Evolutionary conservation across 2,113 vertebrate species (phyloP).

Genomic region (Apistogramma diplotaenia): DNA sequence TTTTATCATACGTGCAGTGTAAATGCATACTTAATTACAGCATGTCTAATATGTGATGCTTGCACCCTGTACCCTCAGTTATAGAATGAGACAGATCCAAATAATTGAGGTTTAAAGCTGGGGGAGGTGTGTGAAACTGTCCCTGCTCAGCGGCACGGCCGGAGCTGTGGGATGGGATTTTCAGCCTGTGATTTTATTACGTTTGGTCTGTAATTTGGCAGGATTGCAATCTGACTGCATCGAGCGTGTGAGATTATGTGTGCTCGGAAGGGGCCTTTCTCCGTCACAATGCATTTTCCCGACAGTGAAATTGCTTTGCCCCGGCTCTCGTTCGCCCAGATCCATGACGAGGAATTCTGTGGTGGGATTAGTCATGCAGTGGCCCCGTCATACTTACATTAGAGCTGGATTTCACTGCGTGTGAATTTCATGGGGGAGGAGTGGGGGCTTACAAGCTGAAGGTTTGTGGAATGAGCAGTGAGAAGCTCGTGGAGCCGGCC

Average conservation of each 20-base stretch:
- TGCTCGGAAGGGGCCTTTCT: background rate
- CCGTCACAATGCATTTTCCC: background rate
- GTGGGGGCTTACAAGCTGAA: background rate
- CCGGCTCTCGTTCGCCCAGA: background rate
- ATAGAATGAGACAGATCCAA: background rate
- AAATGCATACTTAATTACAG: too few species aligned
- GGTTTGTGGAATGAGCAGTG: background rate
- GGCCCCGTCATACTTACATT: conserved; percentile 25
- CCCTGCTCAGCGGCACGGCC: background rate
- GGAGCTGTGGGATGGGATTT: conserved; percentile 24
- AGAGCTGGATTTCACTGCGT: conserved; percentile 28
- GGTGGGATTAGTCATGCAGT: conserved; percentile 45
- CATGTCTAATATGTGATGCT: too few species aligned
- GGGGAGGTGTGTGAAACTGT: background rate
- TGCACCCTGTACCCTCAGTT: background rate
- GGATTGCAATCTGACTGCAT: conserved; percentile 17
- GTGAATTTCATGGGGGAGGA: background rate
- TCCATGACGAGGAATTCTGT: conserved; percentile 42
- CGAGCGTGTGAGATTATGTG: conserved; percentile 1
- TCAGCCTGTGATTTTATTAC: conserved; percentile 7
- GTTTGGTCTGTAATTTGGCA: conserved; percentile 15
- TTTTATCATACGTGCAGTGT: too few species aligned
- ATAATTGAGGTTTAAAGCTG: background rate
- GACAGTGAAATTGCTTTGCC: background rate
- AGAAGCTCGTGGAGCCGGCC: background rate